Percentiles rank a stretch among this genome's conserved stretches.
phyloP scores from a whole-genome alignment of 2,888 invertebrate species.

The Ichneumoninae sp. region DNA sequence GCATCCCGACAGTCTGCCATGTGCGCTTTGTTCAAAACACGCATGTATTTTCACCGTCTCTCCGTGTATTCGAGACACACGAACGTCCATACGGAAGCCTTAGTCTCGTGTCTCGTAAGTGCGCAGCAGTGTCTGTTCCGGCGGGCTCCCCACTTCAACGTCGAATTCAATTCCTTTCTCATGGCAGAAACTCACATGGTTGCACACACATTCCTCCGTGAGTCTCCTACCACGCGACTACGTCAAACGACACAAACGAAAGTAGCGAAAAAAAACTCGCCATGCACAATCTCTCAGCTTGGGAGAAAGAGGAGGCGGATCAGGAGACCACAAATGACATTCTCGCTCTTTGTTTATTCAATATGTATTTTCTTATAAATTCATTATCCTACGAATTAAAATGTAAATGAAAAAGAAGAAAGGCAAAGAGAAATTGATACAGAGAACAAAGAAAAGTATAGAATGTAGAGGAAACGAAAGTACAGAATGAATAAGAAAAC shows the following conservation, averaged over 20 bases:
- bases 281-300: neutral
- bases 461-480: slow-evolving; percentile 44
- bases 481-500: slow-evolving; percentile 53
- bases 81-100: neutral
- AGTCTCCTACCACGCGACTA: neutral
- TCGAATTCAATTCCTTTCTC: slow-evolving; percentile 19
- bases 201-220: slow-evolving; percentile 16
- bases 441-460: slow-evolving; percentile 49
- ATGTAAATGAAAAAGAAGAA: slow-evolving; percentile 72
- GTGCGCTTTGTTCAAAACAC: slow-evolving; percentile 41
- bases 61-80: slow-evolving; percentile 15
- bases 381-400: slow-evolving; percentile 78
- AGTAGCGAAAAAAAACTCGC: neutral
- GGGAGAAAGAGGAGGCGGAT: slow-evolving; percentile 21
- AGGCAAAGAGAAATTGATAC: slow-evolving; percentile 47
- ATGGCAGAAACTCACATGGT: neutral
- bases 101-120: slow-evolving; percentile 15
- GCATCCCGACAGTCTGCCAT: slow-evolving; percentile 48
- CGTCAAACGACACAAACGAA: neutral
- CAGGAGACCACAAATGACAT: slow-evolving; percentile 61
- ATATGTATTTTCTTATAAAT: slow-evolving; percentile 79
- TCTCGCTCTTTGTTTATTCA: slow-evolving; percentile 76
- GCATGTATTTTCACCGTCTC: neutral
- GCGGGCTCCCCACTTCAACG: slow-evolving; percentile 1
- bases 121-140: slow-evolving; percentile 37